Evolutionary conservation across 1,140 invertebrate genomes (phyloP).

Genomic region (Drosophila punjabiensis): DNA sequence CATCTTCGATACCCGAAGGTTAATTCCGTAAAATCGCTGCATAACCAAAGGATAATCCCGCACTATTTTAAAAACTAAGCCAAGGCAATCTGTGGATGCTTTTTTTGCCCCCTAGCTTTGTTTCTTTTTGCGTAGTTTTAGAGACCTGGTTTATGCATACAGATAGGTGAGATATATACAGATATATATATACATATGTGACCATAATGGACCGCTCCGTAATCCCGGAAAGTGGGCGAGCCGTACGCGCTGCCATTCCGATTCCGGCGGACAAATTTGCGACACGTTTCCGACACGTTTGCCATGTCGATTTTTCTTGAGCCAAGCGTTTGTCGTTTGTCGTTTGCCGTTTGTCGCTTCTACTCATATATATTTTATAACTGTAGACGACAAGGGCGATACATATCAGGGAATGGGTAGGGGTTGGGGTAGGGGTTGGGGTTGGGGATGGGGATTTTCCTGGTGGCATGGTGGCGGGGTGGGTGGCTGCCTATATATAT

Average conservation of each 20-base stretch:
- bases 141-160: constrained; percentile 19
- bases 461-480: background rate
- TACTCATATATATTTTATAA: constrained; percentile 81
- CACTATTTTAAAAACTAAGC: constrained; percentile 28
- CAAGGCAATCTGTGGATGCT: constrained; percentile 7
- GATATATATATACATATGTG: background rate
- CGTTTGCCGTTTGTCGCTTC: constrained; percentile 52
- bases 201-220: constrained; percentile 43
- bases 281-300: constrained; percentile 80
- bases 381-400: constrained; percentile 65
- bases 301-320: constrained; percentile 82
- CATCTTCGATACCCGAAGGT: background rate
- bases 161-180: constrained; percentile 1
- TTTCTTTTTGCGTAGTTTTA: background rate
- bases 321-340: constrained; percentile 42
- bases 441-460: background rate
- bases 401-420: constrained; percentile 50
- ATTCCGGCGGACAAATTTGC: constrained; percentile 69
- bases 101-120: background rate
- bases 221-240: constrained; percentile 73
- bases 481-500: constrained; percentile 2
- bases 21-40: background rate
- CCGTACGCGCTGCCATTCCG: constrained; percentile 50
- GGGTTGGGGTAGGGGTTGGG: background rate
- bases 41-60: constrained; percentile 6